Evolutionary conservation across 2,888 invertebrate species (phyloP).

Genomic region (Diloba caeruleocephala): DNA sequence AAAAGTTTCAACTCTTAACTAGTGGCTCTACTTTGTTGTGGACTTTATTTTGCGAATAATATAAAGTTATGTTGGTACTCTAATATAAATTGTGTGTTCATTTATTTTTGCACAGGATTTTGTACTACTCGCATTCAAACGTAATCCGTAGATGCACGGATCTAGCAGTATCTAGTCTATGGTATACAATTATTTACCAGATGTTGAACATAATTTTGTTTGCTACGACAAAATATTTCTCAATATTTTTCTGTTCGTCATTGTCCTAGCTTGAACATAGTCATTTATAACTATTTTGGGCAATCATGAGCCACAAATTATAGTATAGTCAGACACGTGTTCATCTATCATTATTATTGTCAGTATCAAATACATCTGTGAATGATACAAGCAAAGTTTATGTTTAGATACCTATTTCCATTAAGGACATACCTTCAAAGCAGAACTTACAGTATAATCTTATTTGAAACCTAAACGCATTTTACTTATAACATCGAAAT

Average conservation of each 20-base stretch:
- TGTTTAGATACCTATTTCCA: slow-evolving; percentile 7
- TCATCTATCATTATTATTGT: slow-evolving; percentile 7
- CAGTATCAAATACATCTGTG: slow-evolving; percentile 7
- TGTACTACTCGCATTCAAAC: no score
- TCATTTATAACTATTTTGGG: slow-evolving; percentile 15
- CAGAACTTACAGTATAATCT: slow-evolving; percentile 19
- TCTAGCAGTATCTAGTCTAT: neutral
- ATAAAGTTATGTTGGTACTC: no score
- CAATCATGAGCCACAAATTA: neutral
- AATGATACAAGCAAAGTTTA: slow-evolving; percentile 6
- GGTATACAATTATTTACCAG: neutral
- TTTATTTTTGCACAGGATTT: no score
- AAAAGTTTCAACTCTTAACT: slow-evolving; percentile 7
- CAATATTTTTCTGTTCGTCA: slow-evolving; percentile 5
- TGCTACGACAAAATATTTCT: neutral
- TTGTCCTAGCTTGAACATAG: neutral
- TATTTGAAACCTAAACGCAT: slow-evolving; percentile 26
- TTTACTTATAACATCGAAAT: slow-evolving; percentile 28
- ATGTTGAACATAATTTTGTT: neutral
- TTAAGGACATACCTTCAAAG: slow-evolving; percentile 10
- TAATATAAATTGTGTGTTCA: no score
- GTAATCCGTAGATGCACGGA: no score
- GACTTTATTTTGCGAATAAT: no score
- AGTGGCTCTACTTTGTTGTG: slow-evolving; percentile 4
- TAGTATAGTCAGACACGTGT: neutral